Conservation (phyloP, 2,888 invertebrate genomes). For the Lithodes maja region DNA sequence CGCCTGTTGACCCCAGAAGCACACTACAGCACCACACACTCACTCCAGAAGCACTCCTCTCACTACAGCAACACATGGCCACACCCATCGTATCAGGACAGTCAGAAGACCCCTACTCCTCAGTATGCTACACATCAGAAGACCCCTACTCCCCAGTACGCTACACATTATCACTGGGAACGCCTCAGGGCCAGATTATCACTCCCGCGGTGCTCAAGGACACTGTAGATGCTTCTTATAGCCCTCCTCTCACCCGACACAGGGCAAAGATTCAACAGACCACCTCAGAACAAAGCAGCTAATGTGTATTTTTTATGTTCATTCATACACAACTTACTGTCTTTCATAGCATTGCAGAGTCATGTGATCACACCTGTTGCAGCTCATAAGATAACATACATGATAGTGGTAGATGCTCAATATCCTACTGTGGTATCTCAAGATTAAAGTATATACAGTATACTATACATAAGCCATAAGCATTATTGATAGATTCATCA, state of each 20-base stretch:
- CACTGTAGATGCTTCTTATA: not conserved
- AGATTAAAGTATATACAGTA: no score
- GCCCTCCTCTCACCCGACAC: slow-evolving; percentile 5
- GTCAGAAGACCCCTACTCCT: not conserved
- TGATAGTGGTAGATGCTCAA: no score
- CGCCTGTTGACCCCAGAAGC: not conserved
- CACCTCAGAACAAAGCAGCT: not conserved
- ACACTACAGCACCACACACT: not conserved
- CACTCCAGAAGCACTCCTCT: not conserved
- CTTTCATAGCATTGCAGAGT: no score
- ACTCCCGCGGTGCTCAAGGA: not conserved
- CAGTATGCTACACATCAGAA: not conserved
- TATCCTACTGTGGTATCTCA: no score
- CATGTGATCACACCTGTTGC: no score
- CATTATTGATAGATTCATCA: no score
- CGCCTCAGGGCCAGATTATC: not conserved
- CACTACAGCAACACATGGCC: not conserved
- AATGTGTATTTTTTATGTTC: no score
- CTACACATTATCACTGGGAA: not conserved
- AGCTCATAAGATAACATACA: no score
- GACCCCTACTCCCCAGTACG: not conserved
- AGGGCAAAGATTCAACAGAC: not conserved
- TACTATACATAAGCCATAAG: no score
- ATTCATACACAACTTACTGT: no score
- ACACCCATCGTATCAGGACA: not conserved